phyloP scores from a whole-genome alignment of 1,140 invertebrate species.

The Heterodera schachtii region DNA sequence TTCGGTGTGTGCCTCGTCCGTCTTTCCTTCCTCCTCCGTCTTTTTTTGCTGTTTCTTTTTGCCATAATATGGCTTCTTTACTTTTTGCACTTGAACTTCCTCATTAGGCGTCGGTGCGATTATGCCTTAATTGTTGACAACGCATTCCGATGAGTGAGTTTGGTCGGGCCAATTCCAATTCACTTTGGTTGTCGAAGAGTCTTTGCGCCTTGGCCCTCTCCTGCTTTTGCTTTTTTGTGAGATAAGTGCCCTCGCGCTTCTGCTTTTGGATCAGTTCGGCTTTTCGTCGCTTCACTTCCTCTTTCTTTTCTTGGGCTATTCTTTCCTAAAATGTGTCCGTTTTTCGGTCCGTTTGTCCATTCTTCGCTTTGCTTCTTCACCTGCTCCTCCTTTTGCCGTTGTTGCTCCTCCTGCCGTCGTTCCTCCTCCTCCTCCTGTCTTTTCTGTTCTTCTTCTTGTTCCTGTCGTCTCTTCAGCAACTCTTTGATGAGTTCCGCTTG shows the following conservation, averaged over 20 bases:
- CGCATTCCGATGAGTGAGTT: no score
- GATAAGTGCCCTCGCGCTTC: constrained; percentile 62
- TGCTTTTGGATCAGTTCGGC: constrained; percentile 49
- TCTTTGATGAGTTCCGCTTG: constrained; percentile 48
- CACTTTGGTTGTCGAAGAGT: constrained; percentile 45
- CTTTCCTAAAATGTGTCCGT: constrained; percentile 41
- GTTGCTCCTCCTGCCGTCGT: constrained; percentile 30
- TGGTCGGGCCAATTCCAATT: background rate
- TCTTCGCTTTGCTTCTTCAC: background rate
- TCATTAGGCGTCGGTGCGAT: constrained; percentile 20
- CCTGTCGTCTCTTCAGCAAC: constrained; percentile 36
- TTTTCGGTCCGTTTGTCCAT: background rate
- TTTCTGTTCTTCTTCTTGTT: constrained; percentile 46
- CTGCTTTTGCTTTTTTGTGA: constrained; percentile 55
- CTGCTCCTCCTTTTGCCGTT: constrained; percentile 40
- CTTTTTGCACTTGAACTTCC: constrained; percentile 28
- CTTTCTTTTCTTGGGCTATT: constrained; percentile 43
- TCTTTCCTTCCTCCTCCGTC: background rate
- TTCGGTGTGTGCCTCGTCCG: background rate
- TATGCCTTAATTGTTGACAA: constrained; percentile 19
- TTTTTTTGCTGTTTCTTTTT: constrained; percentile 54
- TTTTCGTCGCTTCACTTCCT: constrained; percentile 54
- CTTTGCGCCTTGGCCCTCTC: constrained; percentile 25
- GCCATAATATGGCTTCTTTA: constrained; percentile 51
- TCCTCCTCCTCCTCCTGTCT: constrained; percentile 45